Base-by-base conservation (phyloP, 2,113 vertebrate genomes). In the Nestor notabilis region DNA sequence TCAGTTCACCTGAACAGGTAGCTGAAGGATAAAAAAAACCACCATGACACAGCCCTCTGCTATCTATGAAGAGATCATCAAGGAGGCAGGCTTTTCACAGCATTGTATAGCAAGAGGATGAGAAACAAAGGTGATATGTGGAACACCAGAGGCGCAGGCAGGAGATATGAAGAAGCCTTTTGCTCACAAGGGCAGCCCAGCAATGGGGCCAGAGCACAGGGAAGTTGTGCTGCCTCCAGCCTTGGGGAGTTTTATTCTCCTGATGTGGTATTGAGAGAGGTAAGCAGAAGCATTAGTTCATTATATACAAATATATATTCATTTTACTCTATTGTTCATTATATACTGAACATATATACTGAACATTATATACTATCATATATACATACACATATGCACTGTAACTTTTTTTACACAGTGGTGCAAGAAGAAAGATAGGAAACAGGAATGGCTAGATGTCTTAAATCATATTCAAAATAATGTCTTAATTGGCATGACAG, bases 161-260 rank as follows among this genome's bases (percentile, higher is more conserved):
- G 3, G 9, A 89, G 24, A 47, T 28, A 35, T 17, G 17, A 66
- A 52, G 13, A 10, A 64, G 21, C 7, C 31, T 79, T 89, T 79
- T 61, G 55, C 10, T 10, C 35, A 31, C 1, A 3, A 23, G 13
- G 50, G 44, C 3, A 50, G 25, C 8, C 35, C 2, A 0, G 24
- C 13, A 52, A 9, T 3, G 13, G 8, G 46, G 9, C 19, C n/a
- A 63, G 37, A 12, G 49, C 2, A 6, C 29, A 47, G 41, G 31
- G 41, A 50, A 47, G 8, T 5, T 55, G 6, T 72, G n/a, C 18
- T 25, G 15, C 12, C 24, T 74, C 25, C 16, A 70, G 17, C 16
- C 43, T n/a, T 41, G 16, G 35, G 18, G 41, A 87, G 25, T 87
- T 87, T 87, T 33, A 35, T 79, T 79, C 83, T 95, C 27, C 66